These are phyloP conservation scores for Discoglossus pictus DNA, from an alignment of 2,797 vertebrate genomes.

Conservation along the genomic window DNA sequence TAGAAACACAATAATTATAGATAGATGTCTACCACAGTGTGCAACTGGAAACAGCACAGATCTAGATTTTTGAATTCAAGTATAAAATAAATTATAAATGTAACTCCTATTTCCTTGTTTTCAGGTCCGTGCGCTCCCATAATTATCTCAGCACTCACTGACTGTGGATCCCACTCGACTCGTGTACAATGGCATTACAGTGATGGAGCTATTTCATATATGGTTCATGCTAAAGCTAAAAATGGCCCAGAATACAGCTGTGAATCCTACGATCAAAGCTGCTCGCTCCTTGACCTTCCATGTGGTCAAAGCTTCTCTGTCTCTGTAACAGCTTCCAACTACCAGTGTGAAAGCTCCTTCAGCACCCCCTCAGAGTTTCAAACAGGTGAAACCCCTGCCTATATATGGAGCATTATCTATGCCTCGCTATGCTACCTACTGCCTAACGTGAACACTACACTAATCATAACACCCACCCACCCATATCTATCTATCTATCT, in stretches of 20 bases:
- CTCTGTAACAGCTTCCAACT: conserved; percentile 36
- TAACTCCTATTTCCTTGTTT: conserved; percentile 21
- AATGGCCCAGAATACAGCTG: conserved; percentile 22
- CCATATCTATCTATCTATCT: too few species aligned
- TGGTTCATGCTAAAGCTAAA: conserved; percentile 17
- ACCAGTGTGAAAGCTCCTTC: conserved; percentile 29
- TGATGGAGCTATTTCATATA: conserved; percentile 38
- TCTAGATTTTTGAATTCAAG: too few species aligned
- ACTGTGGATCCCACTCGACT: conserved; percentile 12
- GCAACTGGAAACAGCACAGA: too few species aligned
- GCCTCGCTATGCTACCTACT: too few species aligned
- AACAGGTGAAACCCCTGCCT: conserved; percentile 27
- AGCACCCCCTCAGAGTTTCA: conserved; percentile 14
- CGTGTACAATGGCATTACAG: conserved; percentile 26
- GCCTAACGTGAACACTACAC: too few species aligned
- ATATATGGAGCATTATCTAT: too few species aligned
- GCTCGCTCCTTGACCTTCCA: conserved; percentile 21
- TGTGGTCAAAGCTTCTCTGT: conserved; percentile 38
- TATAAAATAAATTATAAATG: too few species aligned
- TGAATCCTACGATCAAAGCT: conserved; percentile 17
- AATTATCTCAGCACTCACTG: conserved; percentile 2
- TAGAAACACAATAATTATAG: too few species aligned
- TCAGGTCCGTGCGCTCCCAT: conserved; percentile 42
- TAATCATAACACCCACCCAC: too few species aligned
- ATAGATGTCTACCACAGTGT: too few species aligned